Conservation (phyloP, 2,888 invertebrate genomes). For the Halictus quadricinctus region DNA sequence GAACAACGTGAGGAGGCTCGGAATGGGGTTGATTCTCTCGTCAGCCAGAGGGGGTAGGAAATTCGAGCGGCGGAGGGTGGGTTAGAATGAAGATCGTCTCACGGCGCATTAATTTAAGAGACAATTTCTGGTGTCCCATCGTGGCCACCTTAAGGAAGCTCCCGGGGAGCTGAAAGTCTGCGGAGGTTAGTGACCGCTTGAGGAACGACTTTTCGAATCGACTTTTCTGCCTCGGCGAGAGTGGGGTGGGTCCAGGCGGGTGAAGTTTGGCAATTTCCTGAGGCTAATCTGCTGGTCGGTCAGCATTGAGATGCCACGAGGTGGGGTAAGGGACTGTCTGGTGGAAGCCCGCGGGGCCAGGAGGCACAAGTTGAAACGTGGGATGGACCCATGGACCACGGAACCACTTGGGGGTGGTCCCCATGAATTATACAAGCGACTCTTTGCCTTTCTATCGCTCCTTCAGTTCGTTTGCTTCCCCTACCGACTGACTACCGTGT, state of each 20-base stretch:
- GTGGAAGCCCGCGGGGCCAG: conserved; percentile 52
- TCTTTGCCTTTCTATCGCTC: conserved; percentile 42
- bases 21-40: background rate
- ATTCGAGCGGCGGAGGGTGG: background rate
- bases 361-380: conserved; percentile 50
- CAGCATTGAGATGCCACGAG: conserved; percentile 81
- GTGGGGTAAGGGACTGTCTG: conserved; percentile 65
- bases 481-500: background rate
- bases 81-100: conserved; percentile 40
- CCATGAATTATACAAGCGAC: conserved; percentile 81
- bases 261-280: conserved; percentile 82
- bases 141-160: conserved; percentile 53
- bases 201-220: conserved; percentile 80
- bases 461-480: background rate
- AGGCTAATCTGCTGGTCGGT: conserved; percentile 81
- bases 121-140: conserved; percentile 70
- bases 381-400: conserved; percentile 74
- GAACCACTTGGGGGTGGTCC: conserved; percentile 74
- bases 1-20: background rate
- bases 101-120: conserved; percentile 76
- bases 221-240: conserved; percentile 76
- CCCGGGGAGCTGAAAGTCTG: conserved; percentile 34
- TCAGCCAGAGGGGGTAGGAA: background rate
- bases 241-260: conserved; percentile 66
- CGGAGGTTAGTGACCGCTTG: conserved; percentile 70